These are phyloP conservation scores for Protaetia brevitarsis DNA, from an alignment of 1,140 invertebrate species.

Conservation along the genomic window DNA sequence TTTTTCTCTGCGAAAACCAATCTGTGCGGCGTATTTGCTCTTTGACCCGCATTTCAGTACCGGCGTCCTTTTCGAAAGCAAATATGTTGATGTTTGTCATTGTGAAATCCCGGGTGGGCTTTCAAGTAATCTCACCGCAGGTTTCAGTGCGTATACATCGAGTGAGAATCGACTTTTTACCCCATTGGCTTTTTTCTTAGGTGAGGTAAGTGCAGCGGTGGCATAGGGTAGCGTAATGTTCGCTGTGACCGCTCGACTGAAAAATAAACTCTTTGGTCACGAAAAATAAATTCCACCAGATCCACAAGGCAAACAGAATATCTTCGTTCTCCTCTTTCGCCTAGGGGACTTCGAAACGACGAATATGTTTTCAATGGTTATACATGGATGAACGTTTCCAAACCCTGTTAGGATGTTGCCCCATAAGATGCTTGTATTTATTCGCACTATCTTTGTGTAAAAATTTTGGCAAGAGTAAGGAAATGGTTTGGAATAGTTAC, in stretches of 20 bases:
- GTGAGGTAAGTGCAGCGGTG: neutral
- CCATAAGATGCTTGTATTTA: too few relatives aligned
- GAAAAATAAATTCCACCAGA: conserved; percentile 30
- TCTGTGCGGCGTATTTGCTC: neutral
- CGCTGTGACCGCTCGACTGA: conserved; percentile 29
- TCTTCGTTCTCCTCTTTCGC: conserved; percentile 18
- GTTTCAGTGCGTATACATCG: conserved; percentile 26
- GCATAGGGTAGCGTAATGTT: conserved; percentile 17
- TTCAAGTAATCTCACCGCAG: conserved; percentile 1
- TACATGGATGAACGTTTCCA: neutral
- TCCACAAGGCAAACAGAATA: conserved; percentile 28
- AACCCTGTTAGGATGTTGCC: too few relatives aligned
- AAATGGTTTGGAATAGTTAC: neutral
- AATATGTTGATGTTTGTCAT: conserved; percentile 17
- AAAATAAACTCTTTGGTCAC: conserved; percentile 34
- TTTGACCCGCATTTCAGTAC: neutral
- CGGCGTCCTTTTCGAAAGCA: conserved; percentile 3
- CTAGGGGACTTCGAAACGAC: neutral
- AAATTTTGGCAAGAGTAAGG: too few relatives aligned
- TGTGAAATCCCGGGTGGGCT: conserved; percentile 4
- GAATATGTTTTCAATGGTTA: neutral
- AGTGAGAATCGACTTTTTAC: conserved; percentile 32
- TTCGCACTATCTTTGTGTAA: too few relatives aligned
- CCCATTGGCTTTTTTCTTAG: conserved; percentile 26
- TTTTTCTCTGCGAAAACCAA: neutral